These are phyloP conservation scores for Eciton burchellii DNA, from an alignment of 1,140 invertebrate species.

Conservation along the genomic window DNA sequence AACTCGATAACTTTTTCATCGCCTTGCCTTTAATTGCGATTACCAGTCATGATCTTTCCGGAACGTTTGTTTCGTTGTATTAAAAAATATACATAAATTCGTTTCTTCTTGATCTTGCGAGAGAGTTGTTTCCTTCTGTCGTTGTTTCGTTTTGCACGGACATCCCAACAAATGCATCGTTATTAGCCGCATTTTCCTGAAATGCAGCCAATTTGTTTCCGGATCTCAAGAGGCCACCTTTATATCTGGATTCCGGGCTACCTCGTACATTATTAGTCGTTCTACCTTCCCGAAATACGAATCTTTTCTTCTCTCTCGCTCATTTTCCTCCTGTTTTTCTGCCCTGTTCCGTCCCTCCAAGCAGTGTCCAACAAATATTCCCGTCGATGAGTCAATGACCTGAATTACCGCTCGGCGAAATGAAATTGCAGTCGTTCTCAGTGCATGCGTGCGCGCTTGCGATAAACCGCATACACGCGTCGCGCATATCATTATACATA, in stretches of 20 bases:
- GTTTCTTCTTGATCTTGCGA: constrained; percentile 6
- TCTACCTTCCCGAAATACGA: constrained; percentile 15
- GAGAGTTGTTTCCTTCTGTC: background rate
- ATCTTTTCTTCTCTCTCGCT: constrained; percentile 13
- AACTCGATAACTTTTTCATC: constrained; percentile 17
- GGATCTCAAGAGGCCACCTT: background rate
- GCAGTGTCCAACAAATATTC: constrained; percentile 49
- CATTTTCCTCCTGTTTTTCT: background rate
- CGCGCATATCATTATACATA: constrained; percentile 65
- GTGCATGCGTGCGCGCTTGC: constrained; percentile 32
- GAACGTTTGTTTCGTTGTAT: background rate
- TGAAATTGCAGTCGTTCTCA: constrained; percentile 61
- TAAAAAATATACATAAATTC: background rate
- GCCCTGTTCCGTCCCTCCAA: background rate
- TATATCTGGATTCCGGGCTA: background rate
- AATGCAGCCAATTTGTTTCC: constrained; percentile 22
- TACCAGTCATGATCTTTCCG: background rate
- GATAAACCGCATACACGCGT: constrained; percentile 50
- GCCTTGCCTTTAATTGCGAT: constrained; percentile 1
- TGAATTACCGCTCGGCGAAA: constrained; percentile 66
- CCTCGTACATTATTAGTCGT: background rate
- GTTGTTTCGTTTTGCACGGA: too few relatives aligned
- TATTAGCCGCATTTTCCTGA: background rate
- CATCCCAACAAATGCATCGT: too few relatives aligned
- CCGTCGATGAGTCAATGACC: constrained; percentile 72